A percentile compares a stretch with the other conserved stretches of the same genome.
Conservation (phyloP, 2,888 invertebrate species). For the Cataglyphis cursor region DNA sequence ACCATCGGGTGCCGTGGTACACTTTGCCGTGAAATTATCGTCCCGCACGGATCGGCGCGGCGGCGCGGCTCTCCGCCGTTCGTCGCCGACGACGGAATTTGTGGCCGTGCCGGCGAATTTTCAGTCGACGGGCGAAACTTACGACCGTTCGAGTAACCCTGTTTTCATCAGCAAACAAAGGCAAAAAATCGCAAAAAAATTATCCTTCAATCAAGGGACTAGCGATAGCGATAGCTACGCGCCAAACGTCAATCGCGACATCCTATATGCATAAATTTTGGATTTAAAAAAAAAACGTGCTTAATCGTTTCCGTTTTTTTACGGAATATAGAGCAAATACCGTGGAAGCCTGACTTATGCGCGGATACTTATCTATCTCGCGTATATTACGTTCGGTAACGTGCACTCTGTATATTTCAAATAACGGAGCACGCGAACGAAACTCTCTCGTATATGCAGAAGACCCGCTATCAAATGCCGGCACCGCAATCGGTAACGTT, state of each 20-base stretch:
- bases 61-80: slow-evolving; percentile 12
- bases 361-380: slow-evolving; percentile 32
- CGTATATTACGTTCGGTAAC: neutral
- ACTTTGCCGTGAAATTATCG: slow-evolving; percentile 68
- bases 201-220: neutral
- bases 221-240: neutral
- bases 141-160: slow-evolving; percentile 58
- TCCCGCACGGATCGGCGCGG: slow-evolving; percentile 43
- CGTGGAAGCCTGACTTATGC: neutral
- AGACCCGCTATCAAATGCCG: slow-evolving; percentile 21
- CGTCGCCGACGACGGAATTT: slow-evolving; percentile 46
- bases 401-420: neutral
- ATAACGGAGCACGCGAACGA: slow-evolving; percentile 24
- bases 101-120: slow-evolving; percentile 51
- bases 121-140: slow-evolving; percentile 50
- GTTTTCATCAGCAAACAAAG: slow-evolving; percentile 49
- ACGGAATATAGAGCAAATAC: neutral
- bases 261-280: neutral
- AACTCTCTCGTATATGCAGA: neutral
- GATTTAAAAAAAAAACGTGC: neutral
- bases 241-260: neutral
- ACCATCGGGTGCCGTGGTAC: slow-evolving; percentile 57
- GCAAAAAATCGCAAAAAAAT: neutral
- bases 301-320: neutral
- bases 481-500: slow-evolving; percentile 4